Base-by-base conservation (phyloP, 2,888 invertebrate species). In the Sclerodermus sp. region DNA sequence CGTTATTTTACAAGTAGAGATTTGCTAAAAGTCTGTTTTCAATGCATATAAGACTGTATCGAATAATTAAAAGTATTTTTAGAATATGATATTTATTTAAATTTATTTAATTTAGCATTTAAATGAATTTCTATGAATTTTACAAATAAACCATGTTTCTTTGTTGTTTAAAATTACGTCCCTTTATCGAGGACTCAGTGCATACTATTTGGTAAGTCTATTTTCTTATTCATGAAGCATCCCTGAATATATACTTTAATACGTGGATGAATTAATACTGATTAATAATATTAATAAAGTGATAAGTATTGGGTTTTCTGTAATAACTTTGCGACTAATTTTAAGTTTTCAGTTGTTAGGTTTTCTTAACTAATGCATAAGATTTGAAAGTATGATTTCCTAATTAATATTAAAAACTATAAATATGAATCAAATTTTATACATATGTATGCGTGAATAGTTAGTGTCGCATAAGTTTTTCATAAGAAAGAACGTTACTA, bases 121-220 rank as follows among this genome's bases (percentile, higher is more conserved):
- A 39, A n/a, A 34, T 12, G 34, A n/a, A 34, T 34, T 34, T 34
- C 23, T 34, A 34, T 34, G 13, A 4, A 34, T n/a, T 34, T 34
- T 34, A 60, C 65, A 55, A 68, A 74, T 71, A 67, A 74, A 71
- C 64, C 59, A 61, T 73, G 59, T 76, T 77, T 77, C 69, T 77
- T 69, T 77, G 67, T 68, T 74, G 69, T 73, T 76, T 71, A 68
- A 76, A 75, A 73, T 74, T 67, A 75, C 76, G 68, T 68, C 73
- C 72, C 61, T 70, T 70, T 72, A 71, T 70, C 74, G 77, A 77
- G 77, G 74, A 71, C 74, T 74, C 71, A 66, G 70, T 73, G 70
- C 67, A 61, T 71, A 68, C 67, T 60, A 53, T 64, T 70, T 57
- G 77, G 77, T 77, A 77, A 77, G 77, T 77, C 68, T 54, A 65